Base-by-base conservation (phyloP, 2,888 invertebrate genomes). In the Hemicrepidius hirtus region DNA sequence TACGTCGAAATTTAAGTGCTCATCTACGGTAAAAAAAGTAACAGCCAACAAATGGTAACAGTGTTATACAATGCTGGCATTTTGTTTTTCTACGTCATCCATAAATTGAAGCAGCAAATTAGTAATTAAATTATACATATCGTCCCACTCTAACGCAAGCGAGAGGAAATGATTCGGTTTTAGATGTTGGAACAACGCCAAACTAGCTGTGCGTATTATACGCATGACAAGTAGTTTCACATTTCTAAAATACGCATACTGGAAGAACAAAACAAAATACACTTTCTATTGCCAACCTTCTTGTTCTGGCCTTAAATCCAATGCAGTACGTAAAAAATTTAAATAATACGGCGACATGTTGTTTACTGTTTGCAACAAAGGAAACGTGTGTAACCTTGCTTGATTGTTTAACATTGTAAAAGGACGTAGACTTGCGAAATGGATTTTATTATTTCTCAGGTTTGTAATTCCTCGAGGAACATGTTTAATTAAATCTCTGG, bases 341-440 rank as follows among this genome's bases (percentile, higher is more conserved):
- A 32, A 57, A 57, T 57, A 37, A 37, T 37, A 53, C 12, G 28
- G 18, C 37, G 13, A 13, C 28, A 57, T 21, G 50, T 20, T 57
- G 57, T 57, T 37, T 57, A 18, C 28, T 18, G 35, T 35, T 13
- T 35, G n/a, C 13, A 57, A 57, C 57, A 57, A 57, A 37, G 35
- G 57, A 35, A 57, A 37, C 57, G 35, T 37, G 35, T 20, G 57
- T 57, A 57, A 57, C 57, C 57, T 57, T 57, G 57, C 35, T 13
- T 49, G 24, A 53, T 20, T 28, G 28, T 53, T 53, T 16, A 44
- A 37, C 12, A 20, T 35, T 37, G 57, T 37, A 20, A 35, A 35
- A 55, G 37, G 37, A 57, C 57, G 57, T 13, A 12, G 37, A 57
- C 18, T 28, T 32, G 57, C 44, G 24, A 53, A 18, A 28, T 4